Percentiles rank a stretch among this genome's conserved stretches.
Conservation (phyloP, 2,888 invertebrate genomes). For the Mantis religiosa region DNA sequence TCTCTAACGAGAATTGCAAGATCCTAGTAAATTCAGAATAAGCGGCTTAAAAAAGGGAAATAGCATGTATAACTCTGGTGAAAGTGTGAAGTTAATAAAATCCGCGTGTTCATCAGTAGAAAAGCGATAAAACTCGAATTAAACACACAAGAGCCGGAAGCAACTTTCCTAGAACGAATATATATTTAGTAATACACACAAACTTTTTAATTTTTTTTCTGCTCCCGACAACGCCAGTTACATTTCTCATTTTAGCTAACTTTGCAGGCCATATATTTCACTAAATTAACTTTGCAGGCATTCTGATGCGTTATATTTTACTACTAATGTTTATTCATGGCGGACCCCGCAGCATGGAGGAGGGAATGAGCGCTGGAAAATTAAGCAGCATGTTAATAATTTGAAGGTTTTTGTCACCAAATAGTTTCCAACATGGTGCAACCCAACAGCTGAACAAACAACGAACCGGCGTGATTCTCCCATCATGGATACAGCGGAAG, state of each 20-base stretch:
- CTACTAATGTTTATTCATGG: not conserved
- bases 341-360: too few species aligned
- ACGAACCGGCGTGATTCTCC: not conserved
- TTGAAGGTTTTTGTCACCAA: not conserved
- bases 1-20: too few species aligned
- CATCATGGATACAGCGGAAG: not conserved
- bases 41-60: too few species aligned
- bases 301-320: not conserved
- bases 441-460: not conserved
- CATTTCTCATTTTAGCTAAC: not conserved
- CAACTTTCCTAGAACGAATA: not conserved
- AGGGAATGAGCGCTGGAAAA: too few species aligned
- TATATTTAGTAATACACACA: too few species aligned
- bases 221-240: not conserved
- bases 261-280: not conserved
- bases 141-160: not conserved
- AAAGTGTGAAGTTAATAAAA: not conserved
- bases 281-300: not conserved
- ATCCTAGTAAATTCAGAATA: too few species aligned
- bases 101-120: not conserved
- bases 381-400: not conserved
- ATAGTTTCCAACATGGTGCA: not conserved
- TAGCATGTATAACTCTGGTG: too few species aligned
- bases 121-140: not conserved
- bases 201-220: too few species aligned